Base-by-base conservation (phyloP, 2,888 invertebrate genomes). In the Torymus auratus region DNA sequence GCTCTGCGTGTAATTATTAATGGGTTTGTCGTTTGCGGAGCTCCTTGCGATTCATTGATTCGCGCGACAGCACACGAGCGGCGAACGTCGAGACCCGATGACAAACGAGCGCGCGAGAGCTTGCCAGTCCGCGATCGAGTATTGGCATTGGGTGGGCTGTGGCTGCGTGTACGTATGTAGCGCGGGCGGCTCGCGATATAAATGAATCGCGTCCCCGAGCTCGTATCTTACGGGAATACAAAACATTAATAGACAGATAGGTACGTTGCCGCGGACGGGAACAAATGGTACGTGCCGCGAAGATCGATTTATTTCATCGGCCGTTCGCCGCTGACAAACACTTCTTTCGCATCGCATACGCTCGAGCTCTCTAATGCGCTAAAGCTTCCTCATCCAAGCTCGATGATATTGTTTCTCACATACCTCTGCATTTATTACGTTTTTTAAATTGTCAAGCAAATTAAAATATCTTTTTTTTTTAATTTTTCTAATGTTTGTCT, bases 231-330 rank as follows among this genome's bases (percentile, higher is more conserved):
- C 85, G 85, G 87, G 88, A 87, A 89, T 88, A 88, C 87, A 88
- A 88, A 89, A 87, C 89, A 88, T 89, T 90, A 89, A 89, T 89
- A 87, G 89, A 89, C 87, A 87, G 86, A 86, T 85, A 84, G 84
- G 87, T 86, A 86, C 87, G 87, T 89, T 88, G 87, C 85, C 85
- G 86, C 80, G 86, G 89, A 88, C 87, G 87, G 86, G 85, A 87
- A 89, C 86, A 88, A 89, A 90, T 89, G 87, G 86, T 81, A 84
- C 83, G 83, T 83, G 84, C 85, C 81, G 85, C n/a, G 14, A 83
- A 86, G 85, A 89, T 89, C 88, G 87, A 90, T 90, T 89, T 87
- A 87, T 89, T 85, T 87, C 84, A 84, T 82, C 76, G 83, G 76
- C 41, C 41, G 72, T 82, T 80, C 78, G 41, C 23, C 58, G 77